Base-by-base conservation (phyloP, 2,888 invertebrate genomes). In the Caenorhabditis imperialis region DNA sequence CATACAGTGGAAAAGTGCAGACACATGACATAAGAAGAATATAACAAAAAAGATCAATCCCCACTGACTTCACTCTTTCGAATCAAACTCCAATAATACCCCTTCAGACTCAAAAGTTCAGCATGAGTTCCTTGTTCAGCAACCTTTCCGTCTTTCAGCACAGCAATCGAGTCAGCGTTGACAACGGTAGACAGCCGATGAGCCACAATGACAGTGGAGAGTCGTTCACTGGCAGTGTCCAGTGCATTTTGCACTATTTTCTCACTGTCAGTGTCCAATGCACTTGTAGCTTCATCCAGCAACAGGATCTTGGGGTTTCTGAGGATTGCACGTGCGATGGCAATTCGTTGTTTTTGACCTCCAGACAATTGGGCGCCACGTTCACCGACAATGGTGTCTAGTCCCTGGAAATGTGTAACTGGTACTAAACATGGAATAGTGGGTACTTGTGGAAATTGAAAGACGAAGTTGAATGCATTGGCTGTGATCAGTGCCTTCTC, bases 191-290 rank as follows among this genome's bases (percentile, higher is more conserved):
- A 90, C 58, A 90, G 82, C 16, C 90, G 50, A 76, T 89, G 89
- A 18, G 90, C 90, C 22, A 90, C 87, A 1, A 90, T 86, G 45
- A 90, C 84, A 5, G 89, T 89, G 1, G 90, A 89, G 47, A 89
- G 81, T 4, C 89, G 75, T 30, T 67, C 27, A 7, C 57, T 42
- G 0, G 89, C 89, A 87, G 88, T 35, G 20, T 94, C 94, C 65
- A 94, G 88, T 0, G 94, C 94, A 83, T 93, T 93, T 90, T 94
- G 94, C 0, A 94, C 94, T 14, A 73, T 23, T 23, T 58, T 48
- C 48, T 81, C 81, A 48, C 69, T 75, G 16, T 81, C 81, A 20
- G 78, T 78, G 40, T 81, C 81, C 27, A 81, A 53, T 10, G 80
- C 80, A 33, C 65, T 65, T 0, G 74, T 74, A 1, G 74, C 74